These are phyloP conservation scores for Nematolebias whitei DNA, from an alignment of 2,113 vertebrate genomes.

Conservation along the genomic window DNA sequence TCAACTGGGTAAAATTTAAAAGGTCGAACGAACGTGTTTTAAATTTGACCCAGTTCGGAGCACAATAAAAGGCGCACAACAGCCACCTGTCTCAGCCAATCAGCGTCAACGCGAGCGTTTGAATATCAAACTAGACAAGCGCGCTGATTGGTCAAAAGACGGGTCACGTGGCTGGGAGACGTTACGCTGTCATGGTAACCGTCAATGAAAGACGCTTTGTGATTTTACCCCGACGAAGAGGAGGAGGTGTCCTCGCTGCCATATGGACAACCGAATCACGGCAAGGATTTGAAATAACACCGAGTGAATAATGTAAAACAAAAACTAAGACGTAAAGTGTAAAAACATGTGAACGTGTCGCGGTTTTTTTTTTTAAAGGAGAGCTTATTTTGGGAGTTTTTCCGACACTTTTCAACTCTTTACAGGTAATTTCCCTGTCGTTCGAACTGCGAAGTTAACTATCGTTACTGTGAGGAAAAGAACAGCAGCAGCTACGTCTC, in stretches of 20 bases:
- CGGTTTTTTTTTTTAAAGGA: not conserved
- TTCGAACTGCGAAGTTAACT: not conserved
- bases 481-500: not conserved
- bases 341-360: slow-evolving; percentile 16
- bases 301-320: no score
- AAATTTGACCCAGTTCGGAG: not conserved
- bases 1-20: no score
- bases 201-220: slow-evolving; percentile 82
- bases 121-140: slow-evolving; percentile 56
- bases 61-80: slow-evolving; percentile 5
- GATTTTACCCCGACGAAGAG: slow-evolving; percentile 24
- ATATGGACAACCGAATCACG: slow-evolving; percentile 36
- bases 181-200: slow-evolving; percentile 82
- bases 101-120: slow-evolving; percentile 52
- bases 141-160: slow-evolving; percentile 40
- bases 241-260: slow-evolving; percentile 19
- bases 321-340: slow-evolving; percentile 3
- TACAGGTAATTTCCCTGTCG: slow-evolving; percentile 28
- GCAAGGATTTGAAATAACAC: not conserved
- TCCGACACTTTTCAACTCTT: slow-evolving; percentile 8
- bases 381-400: not conserved
- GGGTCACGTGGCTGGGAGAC: slow-evolving; percentile 48
- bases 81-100: slow-evolving; percentile 61
- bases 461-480: not conserved
- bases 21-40: no score